Percentiles rank a stretch among this genome's conserved stretches.
These are phyloP conservation scores for Accipiter virgatus DNA, from an alignment of 2,113 vertebrate species.

Conservation along the genomic window DNA sequence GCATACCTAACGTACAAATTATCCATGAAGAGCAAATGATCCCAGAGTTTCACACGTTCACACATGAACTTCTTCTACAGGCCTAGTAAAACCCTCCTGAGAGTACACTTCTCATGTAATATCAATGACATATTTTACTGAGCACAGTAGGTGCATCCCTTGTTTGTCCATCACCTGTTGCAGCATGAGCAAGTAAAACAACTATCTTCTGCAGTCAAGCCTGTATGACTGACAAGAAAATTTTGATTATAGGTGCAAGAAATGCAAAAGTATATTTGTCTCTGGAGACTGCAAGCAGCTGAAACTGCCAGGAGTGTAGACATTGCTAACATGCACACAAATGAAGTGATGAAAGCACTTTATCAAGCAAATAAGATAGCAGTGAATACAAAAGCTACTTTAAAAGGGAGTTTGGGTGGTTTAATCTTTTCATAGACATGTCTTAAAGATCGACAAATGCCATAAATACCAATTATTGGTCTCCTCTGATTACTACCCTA, in stretches of 20 bases:
- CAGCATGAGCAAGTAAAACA: background rate
- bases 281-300: background rate
- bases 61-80: background rate
- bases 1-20: background rate
- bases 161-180: background rate
- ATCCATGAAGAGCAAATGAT: background rate
- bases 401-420: background rate
- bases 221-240: background rate
- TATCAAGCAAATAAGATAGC: background rate
- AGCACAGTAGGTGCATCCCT: background rate
- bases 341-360: background rate
- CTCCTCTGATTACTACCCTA: background rate
- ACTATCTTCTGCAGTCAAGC: background rate
- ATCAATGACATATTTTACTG: background rate
- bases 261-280: rapidly evolving
- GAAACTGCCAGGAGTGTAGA: background rate
- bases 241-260: background rate
- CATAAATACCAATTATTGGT: background rate
- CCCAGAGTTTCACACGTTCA: background rate
- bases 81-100: background rate
- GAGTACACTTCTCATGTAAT: background rate
- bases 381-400: background rate
- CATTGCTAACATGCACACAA: background rate
- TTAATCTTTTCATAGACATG: background rate
- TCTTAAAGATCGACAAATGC: background rate